phyloP scores from a whole-genome alignment of 2,113 vertebrate genomes.

The Ia io region DNA sequence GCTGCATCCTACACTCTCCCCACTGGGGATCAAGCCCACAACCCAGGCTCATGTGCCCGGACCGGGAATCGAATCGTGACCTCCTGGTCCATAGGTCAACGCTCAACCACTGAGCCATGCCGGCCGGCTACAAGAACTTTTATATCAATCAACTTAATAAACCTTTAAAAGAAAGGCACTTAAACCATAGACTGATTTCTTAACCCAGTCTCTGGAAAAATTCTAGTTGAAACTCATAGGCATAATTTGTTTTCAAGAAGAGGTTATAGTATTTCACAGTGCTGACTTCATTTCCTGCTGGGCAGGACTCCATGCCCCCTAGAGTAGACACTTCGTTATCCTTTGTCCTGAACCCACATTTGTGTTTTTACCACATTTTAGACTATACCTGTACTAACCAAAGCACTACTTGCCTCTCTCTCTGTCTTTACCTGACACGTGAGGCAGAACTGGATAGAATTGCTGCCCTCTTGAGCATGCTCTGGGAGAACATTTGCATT shows the following conservation, averaged over 20 bases:
- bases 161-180: not conserved
- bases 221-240: not conserved
- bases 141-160: not conserved
- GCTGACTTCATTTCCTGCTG: not conserved
- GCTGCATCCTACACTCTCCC: too few relatives aligned
- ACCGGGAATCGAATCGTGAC: too few relatives aligned
- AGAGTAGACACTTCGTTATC: not conserved
- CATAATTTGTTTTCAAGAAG: not conserved
- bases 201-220: not conserved
- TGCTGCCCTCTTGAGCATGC: not conserved
- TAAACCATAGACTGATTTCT: not conserved
- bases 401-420: fast-evolving
- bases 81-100: too few relatives aligned
- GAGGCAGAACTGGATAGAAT: not conserved
- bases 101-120: too few relatives aligned
- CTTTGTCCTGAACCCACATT: not conserved
- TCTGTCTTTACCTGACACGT: not conserved
- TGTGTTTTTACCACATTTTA: not conserved
- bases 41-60: too few relatives aligned
- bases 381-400: not conserved
- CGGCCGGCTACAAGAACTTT: not conserved
- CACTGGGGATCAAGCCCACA: too few relatives aligned
- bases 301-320: not conserved
- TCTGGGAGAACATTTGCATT: not conserved
- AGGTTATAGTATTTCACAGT: not conserved